Conservation (phyloP, 2,797 vertebrate genomes). For the Parauchenoglanis punctatus region DNA sequence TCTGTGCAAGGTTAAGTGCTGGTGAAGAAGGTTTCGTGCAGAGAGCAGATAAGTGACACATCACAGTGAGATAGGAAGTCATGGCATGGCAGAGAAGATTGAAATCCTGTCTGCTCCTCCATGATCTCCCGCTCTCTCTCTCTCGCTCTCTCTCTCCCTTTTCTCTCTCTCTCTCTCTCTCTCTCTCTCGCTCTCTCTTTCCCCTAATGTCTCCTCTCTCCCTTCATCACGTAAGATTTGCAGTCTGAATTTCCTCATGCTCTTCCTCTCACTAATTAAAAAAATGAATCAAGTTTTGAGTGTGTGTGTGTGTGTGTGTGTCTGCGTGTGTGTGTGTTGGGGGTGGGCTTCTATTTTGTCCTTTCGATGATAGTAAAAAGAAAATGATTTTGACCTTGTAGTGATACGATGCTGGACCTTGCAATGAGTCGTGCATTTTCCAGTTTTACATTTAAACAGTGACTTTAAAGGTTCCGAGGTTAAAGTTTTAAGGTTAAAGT, state of each 20-base stretch:
- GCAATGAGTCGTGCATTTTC: neutral
- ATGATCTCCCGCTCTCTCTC: neutral
- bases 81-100: slow-evolving; percentile 62
- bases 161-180: slow-evolving; percentile 6
- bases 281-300: slow-evolving; percentile 71
- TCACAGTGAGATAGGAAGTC: slow-evolving; percentile 66
- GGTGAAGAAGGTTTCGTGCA: slow-evolving; percentile 70
- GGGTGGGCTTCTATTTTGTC: neutral
- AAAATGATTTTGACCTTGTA: neutral
- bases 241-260: slow-evolving; percentile 50
- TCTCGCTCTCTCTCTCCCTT: neutral
- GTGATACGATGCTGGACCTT: neutral
- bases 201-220: neutral
- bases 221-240: slow-evolving; percentile 54
- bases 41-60: slow-evolving; percentile 74
- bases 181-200: neutral
- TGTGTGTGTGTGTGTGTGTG: slow-evolving; percentile 33
- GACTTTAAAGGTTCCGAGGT: neutral
- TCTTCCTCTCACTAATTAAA: slow-evolving; percentile 73
- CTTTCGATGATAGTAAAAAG: neutral
- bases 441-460: neutral
- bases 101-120: slow-evolving; percentile 29
- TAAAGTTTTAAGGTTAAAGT: neutral
- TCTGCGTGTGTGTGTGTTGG: slow-evolving; percentile 39
- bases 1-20: slow-evolving; percentile 77